Evolutionary conservation across 2,888 invertebrate genomes (phyloP).

Genomic region (Mactromeris polynyma): DNA sequence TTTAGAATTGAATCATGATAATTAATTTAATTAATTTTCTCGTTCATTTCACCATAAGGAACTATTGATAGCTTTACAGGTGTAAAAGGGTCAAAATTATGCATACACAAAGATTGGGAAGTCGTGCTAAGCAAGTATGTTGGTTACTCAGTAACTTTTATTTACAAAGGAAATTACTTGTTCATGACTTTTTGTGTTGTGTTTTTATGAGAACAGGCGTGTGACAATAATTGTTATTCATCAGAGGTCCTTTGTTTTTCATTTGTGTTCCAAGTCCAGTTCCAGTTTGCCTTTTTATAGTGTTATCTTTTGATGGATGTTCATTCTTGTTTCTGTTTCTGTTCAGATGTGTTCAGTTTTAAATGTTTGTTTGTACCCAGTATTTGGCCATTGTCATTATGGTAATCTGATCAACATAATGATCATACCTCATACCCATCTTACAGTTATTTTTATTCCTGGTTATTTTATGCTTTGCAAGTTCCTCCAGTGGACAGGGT

Average conservation of each 20-base stretch:
- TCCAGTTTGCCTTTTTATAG: too few relatives aligned
- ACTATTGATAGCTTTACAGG: conserved; percentile 21
- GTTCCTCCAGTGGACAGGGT: neutral
- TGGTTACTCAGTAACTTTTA: neutral
- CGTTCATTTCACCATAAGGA: conserved; percentile 19
- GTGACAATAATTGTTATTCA: neutral
- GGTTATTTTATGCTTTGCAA: neutral
- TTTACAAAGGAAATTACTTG: neutral
- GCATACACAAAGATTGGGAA: conserved; percentile 47
- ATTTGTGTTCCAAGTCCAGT: too few relatives aligned
- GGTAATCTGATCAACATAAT: too few relatives aligned
- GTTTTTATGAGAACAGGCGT: neutral
- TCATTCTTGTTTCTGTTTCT: too few relatives aligned
- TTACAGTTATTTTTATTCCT: neutral
- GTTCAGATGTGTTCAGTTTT: too few relatives aligned
- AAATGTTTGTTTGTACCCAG: too few relatives aligned
- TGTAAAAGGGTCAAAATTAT: conserved; percentile 42
- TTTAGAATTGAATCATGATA: neutral
- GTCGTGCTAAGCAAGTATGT: conserved; percentile 33
- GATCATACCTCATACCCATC: too few relatives aligned
- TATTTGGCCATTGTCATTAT: too few relatives aligned
- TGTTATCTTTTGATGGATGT: too few relatives aligned
- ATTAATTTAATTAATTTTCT: neutral
- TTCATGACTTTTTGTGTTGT: neutral
- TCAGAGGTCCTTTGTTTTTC: neutral